These are phyloP conservation scores for Chondrosia reniformis DNA, from an alignment of 37 sponge, comb jelly and placozoan species.

Conservation along the genomic window DNA sequence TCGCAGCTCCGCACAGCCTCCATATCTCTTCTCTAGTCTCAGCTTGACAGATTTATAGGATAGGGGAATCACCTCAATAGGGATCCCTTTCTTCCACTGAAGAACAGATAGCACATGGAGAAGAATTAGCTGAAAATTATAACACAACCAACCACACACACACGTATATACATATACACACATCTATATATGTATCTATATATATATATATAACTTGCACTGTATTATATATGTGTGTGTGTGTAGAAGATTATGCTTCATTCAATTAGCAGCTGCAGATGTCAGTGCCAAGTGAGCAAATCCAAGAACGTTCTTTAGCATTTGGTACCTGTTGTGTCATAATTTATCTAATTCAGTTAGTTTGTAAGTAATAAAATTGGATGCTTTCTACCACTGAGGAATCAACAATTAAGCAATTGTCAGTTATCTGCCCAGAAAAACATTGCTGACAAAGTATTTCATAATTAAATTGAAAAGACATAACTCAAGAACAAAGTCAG, in stretches of 20 bases:
- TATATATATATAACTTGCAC: background rate
- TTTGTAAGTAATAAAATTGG: background rate
- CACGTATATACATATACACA: background rate
- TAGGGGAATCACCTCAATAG: constrained; percentile 93
- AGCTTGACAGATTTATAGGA: constrained; percentile 90
- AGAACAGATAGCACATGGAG: background rate
- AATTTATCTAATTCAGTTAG: too few species aligned
- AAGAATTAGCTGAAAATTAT: background rate
- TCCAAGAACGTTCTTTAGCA: too few species aligned
- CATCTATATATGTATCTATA: background rate
- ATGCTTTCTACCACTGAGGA: background rate
- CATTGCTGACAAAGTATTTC: background rate
- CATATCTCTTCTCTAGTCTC: constrained; percentile 54
- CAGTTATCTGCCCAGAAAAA: background rate
- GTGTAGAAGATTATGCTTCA: too few species aligned
- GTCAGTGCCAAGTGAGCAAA: too few species aligned
- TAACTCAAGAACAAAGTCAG: background rate
- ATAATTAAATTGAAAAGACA: too few species aligned
- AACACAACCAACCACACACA: background rate
- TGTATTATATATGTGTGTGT: background rate
- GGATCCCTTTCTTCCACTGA: constrained; percentile 94
- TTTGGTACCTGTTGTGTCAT: too few species aligned
- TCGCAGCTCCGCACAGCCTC: constrained; percentile 75
- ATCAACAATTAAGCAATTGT: background rate
- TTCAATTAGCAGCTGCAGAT: too few species aligned